phyloP scores from a whole-genome alignment of 2,888 invertebrate genomes.

The Phytoseiulus persimilis region DNA sequence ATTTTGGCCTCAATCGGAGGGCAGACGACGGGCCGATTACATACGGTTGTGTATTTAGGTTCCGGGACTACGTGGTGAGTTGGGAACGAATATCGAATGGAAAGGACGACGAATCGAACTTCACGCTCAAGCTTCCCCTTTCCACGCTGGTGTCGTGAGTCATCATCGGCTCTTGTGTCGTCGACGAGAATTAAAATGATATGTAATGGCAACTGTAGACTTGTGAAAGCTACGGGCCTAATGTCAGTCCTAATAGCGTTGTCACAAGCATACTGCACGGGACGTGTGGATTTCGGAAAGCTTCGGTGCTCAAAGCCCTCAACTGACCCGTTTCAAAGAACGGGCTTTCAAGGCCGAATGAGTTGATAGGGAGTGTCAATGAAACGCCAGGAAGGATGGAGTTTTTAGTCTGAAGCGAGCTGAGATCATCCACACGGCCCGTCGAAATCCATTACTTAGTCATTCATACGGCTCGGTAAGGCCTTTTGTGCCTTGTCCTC shows the following conservation, averaged over 20 bases:
- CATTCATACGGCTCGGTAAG: background rate
- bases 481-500: background rate
- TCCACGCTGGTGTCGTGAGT: background rate
- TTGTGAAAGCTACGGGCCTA: background rate
- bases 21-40: background rate
- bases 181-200: conserved; percentile 26
- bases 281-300: background rate
- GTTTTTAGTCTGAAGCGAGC: background rate
- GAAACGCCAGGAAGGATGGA: background rate
- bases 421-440: background rate
- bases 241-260: background rate
- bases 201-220: conserved; percentile 19
- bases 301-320: background rate
- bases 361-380: no score
- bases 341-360: background rate
- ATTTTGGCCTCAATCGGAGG: background rate
- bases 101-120: background rate
- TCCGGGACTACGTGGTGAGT: background rate
- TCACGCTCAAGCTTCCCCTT: background rate
- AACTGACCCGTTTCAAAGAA: background rate
- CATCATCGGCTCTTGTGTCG: background rate
- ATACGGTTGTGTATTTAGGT: background rate
- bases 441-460: background rate
- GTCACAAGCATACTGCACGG: background rate
- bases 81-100: background rate